Conservation (phyloP, 2,888 invertebrate species). For the Nysson spinosus region DNA sequence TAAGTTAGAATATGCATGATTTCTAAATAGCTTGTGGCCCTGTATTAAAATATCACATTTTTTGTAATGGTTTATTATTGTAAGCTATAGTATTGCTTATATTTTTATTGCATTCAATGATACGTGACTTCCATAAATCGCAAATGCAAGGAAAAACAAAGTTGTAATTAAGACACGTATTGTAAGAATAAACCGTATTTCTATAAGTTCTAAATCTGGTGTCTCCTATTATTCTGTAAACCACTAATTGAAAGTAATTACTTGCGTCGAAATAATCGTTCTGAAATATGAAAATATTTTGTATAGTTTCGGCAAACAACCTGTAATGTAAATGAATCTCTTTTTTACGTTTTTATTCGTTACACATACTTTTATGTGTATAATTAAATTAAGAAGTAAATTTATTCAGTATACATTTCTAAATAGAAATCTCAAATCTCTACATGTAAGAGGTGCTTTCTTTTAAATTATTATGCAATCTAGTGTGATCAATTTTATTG, state of each 20-base stretch:
- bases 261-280: slow-evolving; percentile 52
- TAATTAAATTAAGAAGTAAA: slow-evolving; percentile 16
- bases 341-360: slow-evolving; percentile 12
- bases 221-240: slow-evolving; percentile 47
- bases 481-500: no score
- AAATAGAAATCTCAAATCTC: no score
- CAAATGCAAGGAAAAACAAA: slow-evolving; percentile 43
- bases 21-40: slow-evolving; percentile 54
- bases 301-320: slow-evolving; percentile 18
- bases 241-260: slow-evolving; percentile 22
- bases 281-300: slow-evolving; percentile 61
- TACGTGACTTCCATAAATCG: slow-evolving; percentile 45
- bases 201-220: slow-evolving; percentile 67
- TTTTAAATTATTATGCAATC: no score
- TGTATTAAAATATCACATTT: slow-evolving; percentile 46
- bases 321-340: slow-evolving; percentile 18
- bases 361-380: slow-evolving; percentile 6
- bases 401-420: slow-evolving; percentile 7
- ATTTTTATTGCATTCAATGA: slow-evolving; percentile 42
- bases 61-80: slow-evolving; percentile 48
- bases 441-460: no score
- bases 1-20: slow-evolving; percentile 2
- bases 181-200: slow-evolving; percentile 72
- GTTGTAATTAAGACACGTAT: slow-evolving; percentile 67
- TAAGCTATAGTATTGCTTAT: slow-evolving; percentile 36